Percentiles rank a stretch among this genome's conserved stretches.
Conservation (phyloP, 2,113 vertebrate species). For the Thymallus thymallus region DNA sequence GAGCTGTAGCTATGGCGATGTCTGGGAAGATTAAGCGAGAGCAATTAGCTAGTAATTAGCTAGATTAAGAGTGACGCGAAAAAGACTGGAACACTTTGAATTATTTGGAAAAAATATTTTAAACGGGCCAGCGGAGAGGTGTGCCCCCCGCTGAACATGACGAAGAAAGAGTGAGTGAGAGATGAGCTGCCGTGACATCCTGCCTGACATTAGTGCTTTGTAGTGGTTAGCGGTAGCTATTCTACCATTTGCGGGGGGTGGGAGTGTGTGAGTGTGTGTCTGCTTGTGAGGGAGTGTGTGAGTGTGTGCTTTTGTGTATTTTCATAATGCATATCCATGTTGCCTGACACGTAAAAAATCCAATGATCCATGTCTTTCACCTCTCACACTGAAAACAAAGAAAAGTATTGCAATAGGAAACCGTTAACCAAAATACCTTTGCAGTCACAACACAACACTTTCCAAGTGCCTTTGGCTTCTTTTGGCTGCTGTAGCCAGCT, state of each 20-base stretch:
- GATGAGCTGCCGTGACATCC: background rate
- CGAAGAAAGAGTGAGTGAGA: conserved; percentile 43
- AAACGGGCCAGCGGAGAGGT: conserved; percentile 72
- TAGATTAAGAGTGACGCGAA: conserved; percentile 63
- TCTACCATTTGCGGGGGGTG: too few relatives aligned
- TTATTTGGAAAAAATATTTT: conserved; percentile 77
- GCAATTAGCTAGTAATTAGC: conserved; percentile 77
- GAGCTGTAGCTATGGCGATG: conserved; percentile 38
- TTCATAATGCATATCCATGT: background rate
- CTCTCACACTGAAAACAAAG: background rate
- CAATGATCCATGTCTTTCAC: background rate
- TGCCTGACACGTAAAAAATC: background rate
- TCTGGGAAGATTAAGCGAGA: conserved; percentile 72
- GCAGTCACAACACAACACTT: background rate
- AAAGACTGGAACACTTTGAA: conserved; percentile 72
- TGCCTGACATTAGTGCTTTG: too few relatives aligned
- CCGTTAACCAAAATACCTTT: conserved; percentile 2
- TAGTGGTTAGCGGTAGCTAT: too few relatives aligned
- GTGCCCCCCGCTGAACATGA: conserved; percentile 60
- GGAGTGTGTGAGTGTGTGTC: background rate
- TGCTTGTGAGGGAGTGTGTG: background rate
- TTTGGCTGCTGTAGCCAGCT: background rate
- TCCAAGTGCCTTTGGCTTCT: too few relatives aligned
- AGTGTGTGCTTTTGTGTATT: background rate
- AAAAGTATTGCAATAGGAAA: background rate